Evolutionary conservation across 1,140 invertebrate species (phyloP), one percentile per base, ranked within the genome.

Genomic region (Mercenaria mercenaria): DNA sequence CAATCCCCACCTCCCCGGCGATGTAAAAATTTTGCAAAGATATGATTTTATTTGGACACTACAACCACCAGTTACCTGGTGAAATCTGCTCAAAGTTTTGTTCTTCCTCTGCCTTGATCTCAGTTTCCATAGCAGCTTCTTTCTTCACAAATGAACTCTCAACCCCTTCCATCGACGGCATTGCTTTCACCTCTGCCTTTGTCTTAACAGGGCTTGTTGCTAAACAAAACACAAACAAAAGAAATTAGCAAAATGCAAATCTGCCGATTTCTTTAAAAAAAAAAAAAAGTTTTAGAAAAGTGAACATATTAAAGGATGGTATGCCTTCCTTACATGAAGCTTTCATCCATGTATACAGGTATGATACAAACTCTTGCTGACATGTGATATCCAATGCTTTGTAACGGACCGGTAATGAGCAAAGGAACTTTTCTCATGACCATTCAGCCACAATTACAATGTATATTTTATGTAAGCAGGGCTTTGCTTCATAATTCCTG

Each of bases 261-360:
- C n/a, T n/a, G n/a, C n/a, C n/a, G n/a, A n/a, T n/a, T n/a, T n/a
- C n/a, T n/a, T 47, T 47, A 47, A 47, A 47, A 47, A 15, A 47
- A 47, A 47, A 6, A 47, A 47, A 47, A 47, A 47, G 15, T 47
- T 47, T 15, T n/a, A n/a, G n/a, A n/a, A n/a, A n/a, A n/a, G n/a
- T n/a, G 29, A 64, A 8, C 6, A 0, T n/a, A 26, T 29, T 26
- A 11, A 10, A 29, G 59, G 59, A 29, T 29, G 59, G 67, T 72
- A 72, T 39, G 11, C 18, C 1, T 72, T 72, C 67, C 11, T n/a
- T 67, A 67, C 26, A 32, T n/a, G 8, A 37, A 67, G 61, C 61
- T 67, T 67, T 67, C n/a, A 72, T 39, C 18, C 67, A 72, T 72
- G 34, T 39, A 72, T 72, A 39, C 67, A 72, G 67, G 34, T 37